Evolutionary conservation across 1,140 invertebrate species (phyloP).

Genomic region (Ceratina calcarata): DNA sequence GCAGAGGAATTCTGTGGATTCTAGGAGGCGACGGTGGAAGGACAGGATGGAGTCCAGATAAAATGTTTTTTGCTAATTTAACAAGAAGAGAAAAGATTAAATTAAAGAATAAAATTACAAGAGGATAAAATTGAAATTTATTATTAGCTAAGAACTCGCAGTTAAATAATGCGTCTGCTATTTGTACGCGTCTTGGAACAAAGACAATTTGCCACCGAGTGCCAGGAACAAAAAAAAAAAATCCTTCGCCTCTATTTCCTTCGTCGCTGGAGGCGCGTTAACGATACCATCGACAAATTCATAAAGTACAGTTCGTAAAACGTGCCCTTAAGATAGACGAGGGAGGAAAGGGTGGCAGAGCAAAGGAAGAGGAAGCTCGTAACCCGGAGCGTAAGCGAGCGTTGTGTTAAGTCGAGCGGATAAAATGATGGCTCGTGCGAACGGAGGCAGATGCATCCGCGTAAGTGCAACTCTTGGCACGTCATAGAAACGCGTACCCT

Average conservation of each 20-base stretch:
- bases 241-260: too few species aligned
- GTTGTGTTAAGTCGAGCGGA: conserved; percentile 57
- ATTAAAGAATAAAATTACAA: too few species aligned
- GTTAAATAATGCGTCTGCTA: background rate
- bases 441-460: conserved; percentile 49
- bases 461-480: conserved; percentile 71
- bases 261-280: conserved; percentile 49
- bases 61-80: too few species aligned
- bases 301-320: conserved; percentile 65
- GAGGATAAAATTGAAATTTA: background rate
- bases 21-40: too few species aligned
- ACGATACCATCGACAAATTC: conserved; percentile 67
- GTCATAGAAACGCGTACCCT: conserved; percentile 35
- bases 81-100: too few species aligned
- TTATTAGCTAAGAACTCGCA: too few species aligned
- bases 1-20: too few species aligned
- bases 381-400: conserved; percentile 53
- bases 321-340: conserved; percentile 51
- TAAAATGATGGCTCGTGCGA: conserved; percentile 56
- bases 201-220: conserved; percentile 1
- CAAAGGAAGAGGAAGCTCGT: conserved; percentile 20
- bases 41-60: too few species aligned
- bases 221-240: background rate
- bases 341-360: background rate
- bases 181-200: background rate